Evolutionary conservation across 2,113 vertebrate species (phyloP).

Genomic region (Panthera tigris): DNA sequence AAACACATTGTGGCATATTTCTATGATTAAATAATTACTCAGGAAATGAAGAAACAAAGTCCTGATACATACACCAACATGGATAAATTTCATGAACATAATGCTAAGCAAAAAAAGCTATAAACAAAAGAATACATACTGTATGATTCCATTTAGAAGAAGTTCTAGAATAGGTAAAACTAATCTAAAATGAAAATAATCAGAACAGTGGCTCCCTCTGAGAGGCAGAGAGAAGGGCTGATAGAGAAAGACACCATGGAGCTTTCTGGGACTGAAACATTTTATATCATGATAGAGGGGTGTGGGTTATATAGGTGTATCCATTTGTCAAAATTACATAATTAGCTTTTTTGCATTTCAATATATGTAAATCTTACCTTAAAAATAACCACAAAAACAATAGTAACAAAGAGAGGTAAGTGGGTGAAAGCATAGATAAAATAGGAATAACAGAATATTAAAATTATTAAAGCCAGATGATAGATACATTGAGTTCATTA

Average conservation of each 20-base stretch:
- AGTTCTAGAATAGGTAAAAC: background rate
- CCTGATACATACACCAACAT: background rate
- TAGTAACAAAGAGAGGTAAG: background rate
- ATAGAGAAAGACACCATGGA: background rate
- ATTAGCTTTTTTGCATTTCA: background rate
- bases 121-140: background rate
- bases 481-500: background rate
- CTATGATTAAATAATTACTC: background rate
- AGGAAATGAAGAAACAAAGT: background rate
- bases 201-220: background rate
- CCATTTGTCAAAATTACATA: background rate
- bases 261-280: background rate
- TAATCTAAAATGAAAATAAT: background rate
- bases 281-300: background rate
- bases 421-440: background rate
- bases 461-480: background rate
- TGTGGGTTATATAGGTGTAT: background rate
- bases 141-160: background rate
- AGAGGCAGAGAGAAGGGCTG: background rate
- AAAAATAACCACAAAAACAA: background rate
- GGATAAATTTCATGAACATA: background rate
- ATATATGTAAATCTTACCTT: background rate
- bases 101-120: background rate
- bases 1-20: background rate
- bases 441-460: background rate